These are phyloP conservation scores for Gnathonemus echidnorhynchus DNA, from an alignment of 2,113 vertebrate genomes.

Conservation along the genomic window DNA sequence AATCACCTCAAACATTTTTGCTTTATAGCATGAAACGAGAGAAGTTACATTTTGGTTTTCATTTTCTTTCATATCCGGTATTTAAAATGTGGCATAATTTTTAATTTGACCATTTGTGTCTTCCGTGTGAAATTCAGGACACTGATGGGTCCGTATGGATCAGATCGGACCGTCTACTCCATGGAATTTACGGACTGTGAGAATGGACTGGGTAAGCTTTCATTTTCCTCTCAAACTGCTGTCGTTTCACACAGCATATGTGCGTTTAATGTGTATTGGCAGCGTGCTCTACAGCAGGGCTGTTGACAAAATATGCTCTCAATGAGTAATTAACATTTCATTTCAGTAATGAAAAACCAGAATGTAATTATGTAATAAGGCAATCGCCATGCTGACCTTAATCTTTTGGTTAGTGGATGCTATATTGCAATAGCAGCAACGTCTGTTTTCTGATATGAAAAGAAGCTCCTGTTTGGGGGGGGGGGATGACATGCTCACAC, in stretches of 20 bases:
- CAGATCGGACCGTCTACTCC: conserved; percentile 70
- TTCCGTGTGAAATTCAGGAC: conserved; percentile 58
- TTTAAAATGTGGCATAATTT: not conserved
- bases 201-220: conserved; percentile 75
- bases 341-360: not conserved
- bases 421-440: not conserved
- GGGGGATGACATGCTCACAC: not conserved
- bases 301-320: not conserved
- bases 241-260: not conserved
- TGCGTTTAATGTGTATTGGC: not conserved
- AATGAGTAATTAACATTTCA: not conserved
- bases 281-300: not conserved
- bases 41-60: not conserved
- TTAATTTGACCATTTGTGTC: conserved; percentile 8
- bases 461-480: not conserved
- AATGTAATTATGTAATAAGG: not conserved
- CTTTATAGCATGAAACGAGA: not conserved
- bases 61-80: not conserved
- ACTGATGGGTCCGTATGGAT: conserved; percentile 80
- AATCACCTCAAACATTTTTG: not conserved
- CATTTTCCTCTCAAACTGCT: not conserved
- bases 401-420: not conserved
- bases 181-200: conserved; percentile 80
- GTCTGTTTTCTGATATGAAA: not conserved
- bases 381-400: not conserved